Evolutionary conservation across 2,797 vertebrate genomes (phyloP).

Genomic region (Sparus aurata): DNA sequence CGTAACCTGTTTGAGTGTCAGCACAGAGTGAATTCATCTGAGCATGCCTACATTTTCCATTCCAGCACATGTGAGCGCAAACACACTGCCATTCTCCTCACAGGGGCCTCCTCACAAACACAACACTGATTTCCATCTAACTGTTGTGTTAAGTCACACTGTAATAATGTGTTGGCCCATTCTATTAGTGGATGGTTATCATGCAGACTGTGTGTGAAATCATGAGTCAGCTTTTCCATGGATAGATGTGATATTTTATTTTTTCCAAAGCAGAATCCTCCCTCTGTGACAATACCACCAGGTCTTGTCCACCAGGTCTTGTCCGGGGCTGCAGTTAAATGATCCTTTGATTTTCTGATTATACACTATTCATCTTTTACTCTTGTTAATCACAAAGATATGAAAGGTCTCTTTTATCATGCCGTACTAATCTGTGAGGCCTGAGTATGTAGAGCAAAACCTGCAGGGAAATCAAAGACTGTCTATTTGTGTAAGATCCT

Average conservation of each 20-base stretch:
- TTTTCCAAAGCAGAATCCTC: slow-evolving; percentile 53
- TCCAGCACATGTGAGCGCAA: slow-evolving; percentile 63
- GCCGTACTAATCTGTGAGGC: slow-evolving; percentile 10
- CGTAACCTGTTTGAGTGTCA: slow-evolving; percentile 70
- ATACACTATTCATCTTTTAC: slow-evolving; percentile 25
- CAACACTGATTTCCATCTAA: slow-evolving; percentile 30
- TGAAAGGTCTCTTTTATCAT: slow-evolving; percentile 13
- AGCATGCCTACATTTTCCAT: slow-evolving; percentile 75
- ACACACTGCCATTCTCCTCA: slow-evolving; percentile 51
- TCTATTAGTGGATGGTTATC: slow-evolving; percentile 48
- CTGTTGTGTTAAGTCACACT: slow-evolving; percentile 4
- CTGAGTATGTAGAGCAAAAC: slow-evolving; percentile 3
- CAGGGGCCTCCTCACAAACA: slow-evolving; percentile 26
- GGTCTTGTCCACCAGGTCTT: slow-evolving; percentile 3
- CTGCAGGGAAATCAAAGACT: slow-evolving; percentile 25
- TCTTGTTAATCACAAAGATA: slow-evolving; percentile 31
- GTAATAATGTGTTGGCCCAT: slow-evolving; percentile 11
- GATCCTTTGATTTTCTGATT: slow-evolving; percentile 36
- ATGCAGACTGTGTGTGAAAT: slow-evolving; percentile 37
- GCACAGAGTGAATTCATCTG: slow-evolving; percentile 34
- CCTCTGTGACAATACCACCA: slow-evolving; percentile 6
- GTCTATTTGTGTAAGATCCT: slow-evolving; percentile 36
- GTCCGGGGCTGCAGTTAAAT: slow-evolving; percentile 1
- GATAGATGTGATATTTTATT: slow-evolving; percentile 37
- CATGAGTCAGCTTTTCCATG: slow-evolving; percentile 65